Evolutionary conservation across 2,113 vertebrate species (phyloP), one percentile per base, ranked within the genome.

Genomic region (Nothobranchius kuhntae): DNA sequence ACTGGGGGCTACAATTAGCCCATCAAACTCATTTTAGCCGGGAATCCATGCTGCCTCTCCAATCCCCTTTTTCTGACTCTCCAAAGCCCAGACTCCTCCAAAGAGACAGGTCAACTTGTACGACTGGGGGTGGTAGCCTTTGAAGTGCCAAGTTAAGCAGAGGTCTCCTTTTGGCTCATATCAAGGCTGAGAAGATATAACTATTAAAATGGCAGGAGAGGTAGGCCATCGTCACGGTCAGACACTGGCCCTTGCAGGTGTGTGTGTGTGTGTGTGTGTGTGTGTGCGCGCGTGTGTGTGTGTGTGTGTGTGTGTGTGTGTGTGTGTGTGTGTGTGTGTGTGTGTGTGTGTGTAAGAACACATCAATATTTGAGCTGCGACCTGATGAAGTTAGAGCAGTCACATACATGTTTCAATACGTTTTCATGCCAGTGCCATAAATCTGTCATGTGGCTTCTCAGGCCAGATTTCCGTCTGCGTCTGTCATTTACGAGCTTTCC

Each of bases 1-100:
- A 92, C 91, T 91, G 91, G 91, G 90, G 91, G 91, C 92, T 92
- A 92, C 92, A 93, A 93, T 93, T 93, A 93, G 89, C 82, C 89
- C 90, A 92, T 92, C 91, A 92, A 89, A 92, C 89, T 91, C 89
- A 92, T 93, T 90, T 81, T 78, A 89, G 89, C 69, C 50, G 53
- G 82, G 88, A 86, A 87, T 86, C 78, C 72, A 71, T 82, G 60
- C 64, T 51, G 61, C 77, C 85, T 78, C 80, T 78, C 85, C 84
- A 64, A 82, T 86, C 82, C 74, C 80, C 76, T 77, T 84, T 40
- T 54, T 68, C 82, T 70, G 75, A 77, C 84, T 89, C 85, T 88
- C 72, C 66, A 70, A 88, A 89, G 85, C 84, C 71, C 51, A 40
- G 17, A 70, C 80, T 87, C 79, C 88, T 89, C 89, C 82, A 83